A percentile compares a stretch with the other conserved stretches of the same genome.
Evolutionary conservation across 1,140 invertebrate genomes (phyloP).

Genomic region (Ditylenchus dipsaci): DNA sequence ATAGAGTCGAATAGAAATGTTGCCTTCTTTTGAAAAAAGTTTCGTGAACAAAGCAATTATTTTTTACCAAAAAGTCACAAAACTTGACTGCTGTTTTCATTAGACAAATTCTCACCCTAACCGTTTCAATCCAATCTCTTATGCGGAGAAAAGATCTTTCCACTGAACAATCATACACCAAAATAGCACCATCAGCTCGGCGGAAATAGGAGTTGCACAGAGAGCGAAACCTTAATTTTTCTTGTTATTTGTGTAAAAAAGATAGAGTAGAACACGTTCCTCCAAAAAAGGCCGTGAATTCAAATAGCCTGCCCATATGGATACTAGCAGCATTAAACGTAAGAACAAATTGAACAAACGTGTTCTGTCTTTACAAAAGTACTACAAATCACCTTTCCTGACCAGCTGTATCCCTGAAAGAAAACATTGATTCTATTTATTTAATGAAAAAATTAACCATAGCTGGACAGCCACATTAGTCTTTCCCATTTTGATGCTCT

Average conservation of each 20-base stretch:
- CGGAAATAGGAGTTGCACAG: conserved; percentile 55
- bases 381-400: conserved; percentile 65
- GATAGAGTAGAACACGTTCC: too few relatives aligned
- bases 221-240: conserved; percentile 52
- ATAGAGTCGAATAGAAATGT: too few relatives aligned
- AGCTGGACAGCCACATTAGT: conserved; percentile 66
- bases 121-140: conserved; percentile 53
- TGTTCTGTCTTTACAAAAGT: too few relatives aligned
- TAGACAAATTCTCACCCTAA: conserved; percentile 33
- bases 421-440: conserved; percentile 10
- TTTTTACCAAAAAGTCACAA: neutral
- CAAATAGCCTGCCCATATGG: too few relatives aligned
- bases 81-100: neutral
- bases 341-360: too few relatives aligned
- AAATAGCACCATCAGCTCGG: conserved; percentile 51
- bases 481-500: conserved; percentile 66
- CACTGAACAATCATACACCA: conserved; percentile 51
- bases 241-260: too few relatives aligned
- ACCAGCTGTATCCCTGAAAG: conserved; percentile 64
- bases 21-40: too few relatives aligned
- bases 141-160: conserved; percentile 46
- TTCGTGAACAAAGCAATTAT: too few relatives aligned
- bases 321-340: too few relatives aligned
- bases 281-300: too few relatives aligned
- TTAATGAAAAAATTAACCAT: conserved; percentile 57